These are phyloP conservation scores for Neostethus bicornis DNA, from an alignment of 2,797 vertebrate species.

Conservation along the genomic window DNA sequence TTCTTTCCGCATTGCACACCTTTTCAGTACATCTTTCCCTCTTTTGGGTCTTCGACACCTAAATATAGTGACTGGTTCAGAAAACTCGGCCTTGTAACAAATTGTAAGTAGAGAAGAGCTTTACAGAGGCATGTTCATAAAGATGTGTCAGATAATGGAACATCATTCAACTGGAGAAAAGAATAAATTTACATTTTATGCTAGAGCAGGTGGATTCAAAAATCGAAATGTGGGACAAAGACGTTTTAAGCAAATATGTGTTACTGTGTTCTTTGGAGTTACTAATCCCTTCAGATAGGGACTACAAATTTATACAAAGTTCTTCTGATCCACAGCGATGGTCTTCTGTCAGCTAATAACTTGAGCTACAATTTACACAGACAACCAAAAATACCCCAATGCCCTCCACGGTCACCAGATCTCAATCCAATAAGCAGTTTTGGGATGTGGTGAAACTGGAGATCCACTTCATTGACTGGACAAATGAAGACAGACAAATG, in stretches of 20 bases:
- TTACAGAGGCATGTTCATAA: constrained; percentile 27
- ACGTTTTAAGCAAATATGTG: background rate
- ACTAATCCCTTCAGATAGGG: background rate
- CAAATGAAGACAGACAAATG: too few species aligned
- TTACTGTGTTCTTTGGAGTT: too few species aligned
- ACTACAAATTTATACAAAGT: background rate
- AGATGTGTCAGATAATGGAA: constrained; percentile 10
- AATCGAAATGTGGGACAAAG: background rate
- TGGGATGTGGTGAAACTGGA: too few species aligned
- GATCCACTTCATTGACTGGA: too few species aligned
- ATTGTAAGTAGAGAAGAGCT: constrained; percentile 66
- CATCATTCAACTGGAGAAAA: background rate
- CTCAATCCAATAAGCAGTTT: too few species aligned
- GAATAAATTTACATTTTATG: background rate
- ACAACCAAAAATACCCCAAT: too few species aligned
- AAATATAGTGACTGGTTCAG: constrained; percentile 79
- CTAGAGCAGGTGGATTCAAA: background rate
- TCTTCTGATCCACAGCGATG: too few species aligned
- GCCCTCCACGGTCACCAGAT: background rate
- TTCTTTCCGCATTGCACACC: constrained; percentile 62
- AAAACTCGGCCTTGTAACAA: constrained; percentile 73
- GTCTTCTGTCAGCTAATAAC: too few species aligned
- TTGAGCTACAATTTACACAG: too few species aligned
- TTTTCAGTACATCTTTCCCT: constrained; percentile 77
- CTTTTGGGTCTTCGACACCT: constrained; percentile 63